A percentile compares a stretch with the other conserved stretches of the same genome.
Evolutionary conservation across 2,888 invertebrate species (phyloP).

Genomic region (Phytoseiulus persimilis): DNA sequence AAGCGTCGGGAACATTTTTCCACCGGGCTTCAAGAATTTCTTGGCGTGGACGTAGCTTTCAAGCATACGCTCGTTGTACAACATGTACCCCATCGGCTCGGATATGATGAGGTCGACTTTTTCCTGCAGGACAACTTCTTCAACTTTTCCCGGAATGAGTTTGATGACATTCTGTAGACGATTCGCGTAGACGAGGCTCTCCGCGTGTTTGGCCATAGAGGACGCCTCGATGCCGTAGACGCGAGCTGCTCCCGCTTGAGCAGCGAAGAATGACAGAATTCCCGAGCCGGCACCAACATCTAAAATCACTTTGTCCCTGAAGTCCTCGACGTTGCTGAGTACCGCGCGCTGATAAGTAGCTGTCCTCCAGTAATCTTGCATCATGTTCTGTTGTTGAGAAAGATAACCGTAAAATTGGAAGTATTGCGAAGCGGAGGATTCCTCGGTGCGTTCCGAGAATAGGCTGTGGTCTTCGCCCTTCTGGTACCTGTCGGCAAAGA

Average conservation of each 20-base stretch:
- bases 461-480: conserved; percentile 62
- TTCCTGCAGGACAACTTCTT: conserved; percentile 91
- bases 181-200: conserved; percentile 80
- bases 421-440: conserved; percentile 95
- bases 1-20: conserved; percentile 91
- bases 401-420: conserved; percentile 97
- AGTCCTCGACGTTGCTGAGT: conserved; percentile 81
- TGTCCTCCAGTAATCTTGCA: conserved; percentile 97
- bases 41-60: conserved; percentile 97
- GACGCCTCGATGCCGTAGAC: conserved; percentile 99
- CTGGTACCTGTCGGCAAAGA: conserved; percentile 43
- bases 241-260: conserved; percentile 88
- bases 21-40: conserved; percentile 82
- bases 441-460: conserved; percentile 90
- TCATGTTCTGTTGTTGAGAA: conserved; percentile 99
- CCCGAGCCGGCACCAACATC: conserved; percentile 99
- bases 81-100: conserved; percentile 99
- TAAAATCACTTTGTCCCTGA: conserved; percentile 69
- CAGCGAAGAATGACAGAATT: conserved; percentile 94
- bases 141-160: conserved; percentile 94
- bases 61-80: conserved; percentile 97
- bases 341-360: conserved; percentile 97
- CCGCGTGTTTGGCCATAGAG: conserved; percentile 94
- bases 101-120: conserved; percentile 93
- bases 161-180: conserved; percentile 75